Percentiles rank a stretch among this genome's conserved stretches.
phyloP scores from a whole-genome alignment of 35 echinoderm and acorn worm species.

The Heliocidaris tuberculata region DNA sequence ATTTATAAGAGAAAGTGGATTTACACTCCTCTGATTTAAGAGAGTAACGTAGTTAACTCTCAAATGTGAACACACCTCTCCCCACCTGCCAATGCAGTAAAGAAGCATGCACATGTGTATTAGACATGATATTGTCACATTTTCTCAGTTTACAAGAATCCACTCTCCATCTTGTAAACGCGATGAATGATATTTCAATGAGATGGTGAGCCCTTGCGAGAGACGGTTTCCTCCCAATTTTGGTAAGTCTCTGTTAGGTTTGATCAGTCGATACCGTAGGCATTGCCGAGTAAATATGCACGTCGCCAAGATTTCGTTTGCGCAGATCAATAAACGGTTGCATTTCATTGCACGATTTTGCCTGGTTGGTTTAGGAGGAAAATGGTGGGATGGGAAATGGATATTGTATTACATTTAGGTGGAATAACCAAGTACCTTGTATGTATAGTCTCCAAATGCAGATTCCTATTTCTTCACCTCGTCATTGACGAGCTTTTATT shows the following conservation, averaged over 20 bases:
- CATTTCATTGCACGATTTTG: conserved; percentile 12
- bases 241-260: not conserved
- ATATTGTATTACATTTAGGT: not conserved
- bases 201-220: not conserved
- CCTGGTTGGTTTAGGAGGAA: not conserved
- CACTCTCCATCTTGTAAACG: not conserved
- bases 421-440: not conserved
- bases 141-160: not conserved
- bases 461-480: not conserved
- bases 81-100: not conserved
- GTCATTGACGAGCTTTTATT: too few relatives aligned
- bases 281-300: not conserved
- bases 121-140: not conserved
- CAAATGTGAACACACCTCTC: not conserved
- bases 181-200: not conserved
- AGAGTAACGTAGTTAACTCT: not conserved
- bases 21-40: too few relatives aligned
- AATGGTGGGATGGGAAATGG: not conserved
- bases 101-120: not conserved
- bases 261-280: not conserved
- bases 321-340: not conserved
- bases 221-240: not conserved
- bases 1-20: too few relatives aligned
- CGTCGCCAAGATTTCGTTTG: not conserved
- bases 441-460: not conserved